phyloP scores from a whole-genome alignment of 2,888 invertebrate genomes.

The Hylaea fasciaria region DNA sequence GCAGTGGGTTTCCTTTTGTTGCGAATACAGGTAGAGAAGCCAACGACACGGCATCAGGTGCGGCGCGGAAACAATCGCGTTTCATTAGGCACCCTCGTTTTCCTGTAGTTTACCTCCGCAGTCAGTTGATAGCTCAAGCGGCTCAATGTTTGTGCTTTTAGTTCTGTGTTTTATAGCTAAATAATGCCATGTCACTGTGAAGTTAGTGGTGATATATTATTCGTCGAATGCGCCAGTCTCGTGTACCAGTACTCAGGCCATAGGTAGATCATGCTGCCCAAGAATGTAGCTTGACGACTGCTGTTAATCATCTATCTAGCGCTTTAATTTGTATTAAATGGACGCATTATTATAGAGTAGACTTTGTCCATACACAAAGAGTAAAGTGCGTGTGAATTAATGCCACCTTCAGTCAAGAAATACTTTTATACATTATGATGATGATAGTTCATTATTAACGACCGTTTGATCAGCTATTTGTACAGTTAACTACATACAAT shows the following conservation, averaged over 20 bases:
- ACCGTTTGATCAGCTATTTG: constrained; percentile 34
- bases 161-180: constrained; percentile 2
- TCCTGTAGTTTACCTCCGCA: constrained; percentile 33
- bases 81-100: constrained; percentile 53
- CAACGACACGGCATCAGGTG: constrained; percentile 53
- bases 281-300: too few relatives aligned
- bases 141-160: constrained; percentile 7
- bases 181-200: background rate
- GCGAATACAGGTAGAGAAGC: constrained; percentile 43
- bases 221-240: too few relatives aligned
- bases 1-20: constrained; percentile 46
- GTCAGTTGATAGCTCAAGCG: constrained; percentile 22
- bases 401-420: too few relatives aligned
- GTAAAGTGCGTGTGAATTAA: too few relatives aligned
- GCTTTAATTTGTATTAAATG: too few relatives aligned
- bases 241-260: too few relatives aligned
- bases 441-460: constrained; percentile 12
- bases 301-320: too few relatives aligned
- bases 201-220: too few relatives aligned
- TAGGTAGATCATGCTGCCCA: too few relatives aligned
- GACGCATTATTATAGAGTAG: too few relatives aligned
- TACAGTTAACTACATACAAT: constrained; percentile 21
- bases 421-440: too few relatives aligned
- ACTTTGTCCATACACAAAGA: too few relatives aligned
- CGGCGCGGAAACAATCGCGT: constrained; percentile 51